Conservation (phyloP, 2,797 vertebrate genomes). For the Bradypus variegatus region DNA sequence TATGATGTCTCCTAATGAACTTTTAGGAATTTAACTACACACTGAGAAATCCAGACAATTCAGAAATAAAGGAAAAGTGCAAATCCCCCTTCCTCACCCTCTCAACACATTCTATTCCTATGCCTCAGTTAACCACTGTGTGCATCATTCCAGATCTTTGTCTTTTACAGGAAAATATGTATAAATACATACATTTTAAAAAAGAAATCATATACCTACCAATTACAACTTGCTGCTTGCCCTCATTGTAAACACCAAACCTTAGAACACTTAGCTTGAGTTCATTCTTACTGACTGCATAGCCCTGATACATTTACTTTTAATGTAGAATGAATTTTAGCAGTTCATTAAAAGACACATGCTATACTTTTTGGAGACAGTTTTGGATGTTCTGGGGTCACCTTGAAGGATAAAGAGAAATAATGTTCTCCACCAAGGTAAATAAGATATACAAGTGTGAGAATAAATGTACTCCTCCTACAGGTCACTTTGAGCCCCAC, state of each 20-base stretch:
- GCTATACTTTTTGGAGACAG: background rate
- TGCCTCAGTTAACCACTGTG: background rate
- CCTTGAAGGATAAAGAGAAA: constrained; percentile 25
- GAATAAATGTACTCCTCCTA: background rate
- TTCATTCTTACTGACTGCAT: background rate
- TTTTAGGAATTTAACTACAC: constrained; percentile 24
- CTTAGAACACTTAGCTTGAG: constrained; percentile 6
- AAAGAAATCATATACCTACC: background rate
- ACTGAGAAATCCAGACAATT: constrained; percentile 6
- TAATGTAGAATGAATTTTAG: constrained; percentile 21
- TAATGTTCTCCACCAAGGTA: constrained; percentile 20
- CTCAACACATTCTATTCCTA: background rate
- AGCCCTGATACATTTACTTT: constrained; percentile 29
- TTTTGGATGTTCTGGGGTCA: constrained; percentile 13
- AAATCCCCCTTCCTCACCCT: background rate
- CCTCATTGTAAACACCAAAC: constrained; percentile 13
- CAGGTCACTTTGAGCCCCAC: background rate
- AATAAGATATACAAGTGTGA: background rate
- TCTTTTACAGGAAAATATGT: background rate
- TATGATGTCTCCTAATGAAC: background rate
- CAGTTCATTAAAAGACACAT: background rate
- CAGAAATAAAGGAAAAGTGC: constrained; percentile 14
- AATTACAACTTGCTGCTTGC: background rate
- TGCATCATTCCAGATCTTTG: background rate
- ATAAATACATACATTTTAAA: constrained; percentile 9